These are phyloP conservation scores for Lochmaea crataegi DNA, from an alignment of 2,888 invertebrate species.

Conservation along the genomic window DNA sequence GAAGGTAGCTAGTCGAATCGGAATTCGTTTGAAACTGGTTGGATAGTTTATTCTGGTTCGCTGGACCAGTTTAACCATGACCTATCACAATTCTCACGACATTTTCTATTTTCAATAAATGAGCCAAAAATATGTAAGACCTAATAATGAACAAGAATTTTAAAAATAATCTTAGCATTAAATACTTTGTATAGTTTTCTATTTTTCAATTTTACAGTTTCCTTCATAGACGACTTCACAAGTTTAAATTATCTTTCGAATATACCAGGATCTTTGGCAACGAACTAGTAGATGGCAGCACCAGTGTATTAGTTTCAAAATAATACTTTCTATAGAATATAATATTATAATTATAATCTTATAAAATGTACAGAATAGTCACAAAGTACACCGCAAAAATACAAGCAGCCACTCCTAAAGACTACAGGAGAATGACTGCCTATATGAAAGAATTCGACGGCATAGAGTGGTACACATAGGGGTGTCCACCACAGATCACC, in stretches of 20 bases:
- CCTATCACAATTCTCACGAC: constrained; percentile 17
- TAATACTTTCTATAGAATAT: too few species aligned
- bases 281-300: neutral
- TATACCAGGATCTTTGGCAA: neutral
- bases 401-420: too few species aligned
- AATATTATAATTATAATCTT: too few species aligned
- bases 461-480: neutral
- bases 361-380: too few species aligned
- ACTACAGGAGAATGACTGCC: too few species aligned
- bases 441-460: too few species aligned
- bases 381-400: too few species aligned
- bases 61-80: constrained; percentile 27
- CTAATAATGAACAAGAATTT: neutral
- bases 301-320: neutral
- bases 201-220: neutral
- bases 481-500: too few species aligned
- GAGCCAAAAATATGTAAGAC: neutral
- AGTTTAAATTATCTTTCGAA: neutral
- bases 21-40: constrained; percentile 8
- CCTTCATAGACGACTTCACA: neutral
- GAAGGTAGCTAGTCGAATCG: neutral
- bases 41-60: constrained; percentile 24
- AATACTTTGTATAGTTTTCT: neutral
- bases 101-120: constrained; percentile 19
- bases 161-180: neutral